A percentile compares a stretch with the other conserved stretches of the same genome.
Conservation (phyloP, 2,888 invertebrate genomes). For the Tipula lateralis region DNA sequence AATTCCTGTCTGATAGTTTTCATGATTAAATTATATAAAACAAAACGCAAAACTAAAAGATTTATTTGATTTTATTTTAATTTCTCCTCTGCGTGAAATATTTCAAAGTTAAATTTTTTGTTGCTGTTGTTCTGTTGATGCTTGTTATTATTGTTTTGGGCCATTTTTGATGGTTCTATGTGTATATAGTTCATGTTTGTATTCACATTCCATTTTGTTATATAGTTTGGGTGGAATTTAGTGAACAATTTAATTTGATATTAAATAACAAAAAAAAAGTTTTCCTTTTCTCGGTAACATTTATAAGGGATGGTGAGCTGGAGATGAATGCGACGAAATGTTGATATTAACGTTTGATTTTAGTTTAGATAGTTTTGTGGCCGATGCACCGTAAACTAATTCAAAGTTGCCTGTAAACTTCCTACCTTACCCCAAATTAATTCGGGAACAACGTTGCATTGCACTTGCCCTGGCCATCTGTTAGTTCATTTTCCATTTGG, state of each 20-base stretch:
- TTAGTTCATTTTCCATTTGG: too few species aligned
- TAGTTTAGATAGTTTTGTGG: too few species aligned
- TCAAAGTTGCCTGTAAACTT: too few species aligned
- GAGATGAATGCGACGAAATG: not conserved
- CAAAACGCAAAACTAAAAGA: not conserved
- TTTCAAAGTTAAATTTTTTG: not conserved
- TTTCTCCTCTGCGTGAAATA: slow-evolving; percentile 4
- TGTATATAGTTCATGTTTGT: not conserved
- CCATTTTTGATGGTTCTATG: not conserved
- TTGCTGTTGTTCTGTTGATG: not conserved
- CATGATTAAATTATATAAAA: not conserved
- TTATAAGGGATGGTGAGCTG: not conserved
- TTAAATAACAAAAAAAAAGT: not conserved
- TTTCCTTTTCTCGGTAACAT: not conserved
- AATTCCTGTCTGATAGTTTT: not conserved
- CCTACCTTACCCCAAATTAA: too few species aligned
- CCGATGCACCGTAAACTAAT: too few species aligned
- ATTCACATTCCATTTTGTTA: not conserved
- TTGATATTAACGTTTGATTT: not conserved
- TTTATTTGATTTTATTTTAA: not conserved
- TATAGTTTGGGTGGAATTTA: not conserved
- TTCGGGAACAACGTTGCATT: too few species aligned
- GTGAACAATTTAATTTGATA: not conserved
- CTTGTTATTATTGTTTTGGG: not conserved
- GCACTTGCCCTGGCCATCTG: too few species aligned